Percentiles rank a stretch among this genome's conserved stretches.
These are phyloP conservation scores for Lysandra coridon DNA, from an alignment of 2,888 invertebrate species.

Conservation along the genomic window DNA sequence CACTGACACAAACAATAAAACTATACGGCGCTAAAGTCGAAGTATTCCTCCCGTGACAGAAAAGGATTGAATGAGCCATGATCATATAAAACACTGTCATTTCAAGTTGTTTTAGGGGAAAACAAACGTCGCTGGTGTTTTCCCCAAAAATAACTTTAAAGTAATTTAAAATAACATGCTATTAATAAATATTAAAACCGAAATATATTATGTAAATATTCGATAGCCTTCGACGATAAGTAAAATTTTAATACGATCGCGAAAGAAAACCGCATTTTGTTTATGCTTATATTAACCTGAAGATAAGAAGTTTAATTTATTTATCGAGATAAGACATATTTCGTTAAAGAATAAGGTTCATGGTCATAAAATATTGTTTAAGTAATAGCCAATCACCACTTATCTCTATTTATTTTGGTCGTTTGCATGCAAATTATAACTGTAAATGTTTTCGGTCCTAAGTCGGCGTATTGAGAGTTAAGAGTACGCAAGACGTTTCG, in stretches of 20 bases:
- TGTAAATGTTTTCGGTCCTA: constrained; percentile 46
- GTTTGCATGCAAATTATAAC: constrained; percentile 60
- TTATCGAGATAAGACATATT: constrained; percentile 24
- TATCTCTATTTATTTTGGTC: constrained; percentile 35
- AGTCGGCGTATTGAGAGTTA: neutral
- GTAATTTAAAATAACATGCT: neutral
- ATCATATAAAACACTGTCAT: neutral
- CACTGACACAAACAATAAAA: no score
- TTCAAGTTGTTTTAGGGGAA: no score
- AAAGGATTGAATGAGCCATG: neutral
- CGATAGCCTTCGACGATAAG: constrained; percentile 23
- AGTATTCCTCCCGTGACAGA: no score
- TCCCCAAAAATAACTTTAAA: neutral
- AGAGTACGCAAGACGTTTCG: neutral
- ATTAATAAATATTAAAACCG: constrained; percentile 10
- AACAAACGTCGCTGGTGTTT: neutral
- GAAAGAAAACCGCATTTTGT: constrained; percentile 20
- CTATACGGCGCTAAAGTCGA: no score
- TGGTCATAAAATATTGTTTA: constrained; percentile 28
- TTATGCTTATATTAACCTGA: neutral
- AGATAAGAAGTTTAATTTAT: constrained; percentile 27
- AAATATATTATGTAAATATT: constrained; percentile 18
- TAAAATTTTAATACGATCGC: constrained; percentile 8
- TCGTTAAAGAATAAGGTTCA: constrained; percentile 25
- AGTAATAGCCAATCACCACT: constrained; percentile 28